Base-by-base conservation (phyloP, 2,797 vertebrate genomes). In the Simalia tracyae region DNA sequence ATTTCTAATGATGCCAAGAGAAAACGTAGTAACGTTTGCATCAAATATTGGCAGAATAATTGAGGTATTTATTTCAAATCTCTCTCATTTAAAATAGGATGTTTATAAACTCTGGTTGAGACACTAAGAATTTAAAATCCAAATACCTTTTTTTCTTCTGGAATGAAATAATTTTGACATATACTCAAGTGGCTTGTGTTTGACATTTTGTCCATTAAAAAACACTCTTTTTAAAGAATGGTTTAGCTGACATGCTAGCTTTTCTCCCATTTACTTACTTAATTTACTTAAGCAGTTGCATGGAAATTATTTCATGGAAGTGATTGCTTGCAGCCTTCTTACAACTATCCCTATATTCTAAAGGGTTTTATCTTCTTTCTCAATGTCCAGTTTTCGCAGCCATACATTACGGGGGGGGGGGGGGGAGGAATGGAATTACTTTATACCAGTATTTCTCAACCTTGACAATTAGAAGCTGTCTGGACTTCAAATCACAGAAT, bases 121-220 rank as follows among this genome's bases (percentile, higher is more conserved):
- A 8, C 89, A 1, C 1, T 36, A 8, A 93, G n/a, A 64, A 5
- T 91, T 92, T 92, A 92, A 93, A 93, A 93, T 36, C 3, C 12
- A 95, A 89, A 57, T 26, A 26, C 1, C 24, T 84, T 36, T 85
- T 64, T 84, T 95, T 88, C 24, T 63, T 72, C 19, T 87, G 46
- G 63, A 93, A 92, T 90, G 86, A 3, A 90, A 11, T 0, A 5
- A 57, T 91, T 12, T 91, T 42, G 64, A 1, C 56, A 1, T 89
- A 88, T 88, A 94, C 94, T 89, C 91, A 90, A 56, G 28, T 1
- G 0, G 28, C 9, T 84, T 50, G 59, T 81, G 28, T 84, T 91
- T 86, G 56, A 24, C 64, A 92, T n/a, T 94, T 91, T 85, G 92
- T 15, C 91, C 36, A 6, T 0, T 94, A 46, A 92, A 93, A 91